These are phyloP conservation scores for Ageneiosus marmoratus DNA, from an alignment of 2,113 vertebrate genomes.

Conservation along the genomic window DNA sequence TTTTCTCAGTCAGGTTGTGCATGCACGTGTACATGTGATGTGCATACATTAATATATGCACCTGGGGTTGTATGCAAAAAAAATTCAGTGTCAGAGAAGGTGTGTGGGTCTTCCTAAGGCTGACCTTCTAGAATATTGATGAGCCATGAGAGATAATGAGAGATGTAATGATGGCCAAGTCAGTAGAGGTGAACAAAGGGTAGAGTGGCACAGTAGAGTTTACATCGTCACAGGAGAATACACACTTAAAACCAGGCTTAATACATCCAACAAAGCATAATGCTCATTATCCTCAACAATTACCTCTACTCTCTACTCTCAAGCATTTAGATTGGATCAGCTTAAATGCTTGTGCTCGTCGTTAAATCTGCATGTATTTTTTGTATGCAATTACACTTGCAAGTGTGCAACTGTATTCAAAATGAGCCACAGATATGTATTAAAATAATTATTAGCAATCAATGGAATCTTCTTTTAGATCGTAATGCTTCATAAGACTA, in stretches of 20 bases:
- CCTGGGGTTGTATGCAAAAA: neutral
- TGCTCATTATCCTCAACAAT: slow-evolving; percentile 39
- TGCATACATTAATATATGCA: neutral
- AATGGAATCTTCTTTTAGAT: neutral
- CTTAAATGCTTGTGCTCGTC: neutral
- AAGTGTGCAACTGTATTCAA: neutral
- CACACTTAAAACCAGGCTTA: slow-evolving; percentile 42
- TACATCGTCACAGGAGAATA: slow-evolving; percentile 40
- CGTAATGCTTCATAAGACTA: neutral
- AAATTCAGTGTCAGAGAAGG: slow-evolving; percentile 10
- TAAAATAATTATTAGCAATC: neutral
- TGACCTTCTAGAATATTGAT: slow-evolving; percentile 49
- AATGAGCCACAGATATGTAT: neutral
- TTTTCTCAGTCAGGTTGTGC: neutral
- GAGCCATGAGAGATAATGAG: slow-evolving; percentile 42
- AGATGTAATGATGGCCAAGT: slow-evolving; percentile 39
- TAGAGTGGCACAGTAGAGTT: slow-evolving; percentile 34
- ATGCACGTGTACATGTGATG: neutral
- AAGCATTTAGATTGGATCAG: neutral
- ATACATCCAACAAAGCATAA: slow-evolving; percentile 44
- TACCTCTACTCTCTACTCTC: slow-evolving; percentile 7
- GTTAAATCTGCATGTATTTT: neutral
- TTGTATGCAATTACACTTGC: neutral
- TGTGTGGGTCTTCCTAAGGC: slow-evolving; percentile 33
- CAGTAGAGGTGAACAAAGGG: slow-evolving; percentile 14